Evolutionary conservation across 2,888 invertebrate genomes (phyloP), one percentile per base, ranked within the genome.

Genomic region (Habrosyne pyritoides): DNA sequence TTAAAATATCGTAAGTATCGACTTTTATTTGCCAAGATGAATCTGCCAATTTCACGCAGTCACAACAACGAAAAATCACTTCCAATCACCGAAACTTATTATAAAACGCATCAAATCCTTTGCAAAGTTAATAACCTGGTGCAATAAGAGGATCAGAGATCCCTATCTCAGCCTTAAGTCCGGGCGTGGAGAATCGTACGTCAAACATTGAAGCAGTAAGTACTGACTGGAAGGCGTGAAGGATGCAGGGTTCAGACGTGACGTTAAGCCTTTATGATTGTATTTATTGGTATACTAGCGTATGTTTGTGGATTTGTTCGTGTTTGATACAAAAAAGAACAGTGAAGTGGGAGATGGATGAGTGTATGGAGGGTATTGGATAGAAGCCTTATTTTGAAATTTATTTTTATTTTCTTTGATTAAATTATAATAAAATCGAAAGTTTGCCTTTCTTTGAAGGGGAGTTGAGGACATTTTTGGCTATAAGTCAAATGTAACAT

Each of bases 51-150:
- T 42, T 42, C 42, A 42, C 42, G 42, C 42, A 18, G 42, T 42
- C 42, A 42, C 18, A 36, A 12, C 36, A 18, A 18, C 18, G 42
- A 18, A 42, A 42, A 42, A 42, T 42, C 18, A 14, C 52, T 55
- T 60, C 56, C 48, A 57, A 56, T 57, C 57, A 53, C 21, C 12
- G 47, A 50, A 57, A 60, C 60, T 55, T 56, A 56, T 33, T 33
- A 33, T 33, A 14, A 60, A 62, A 59, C 56, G 53, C 53, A 54
- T 21, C 46, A 42, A 59, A 54, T 56, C 57, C 61, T 59, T 55
- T 42, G 64, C 64, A 36, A 64, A 56, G 50, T 57, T 67, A 64
- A 61, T 66, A 66, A 61, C 66, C 60, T 53, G 21, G 54, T 55
- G 24, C 57, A 53, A 63, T 61, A 63, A 46, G 53, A 48, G 48